Conservation (phyloP, 1,140 invertebrate genomes). For the Pseudobourletiella spinata region DNA sequence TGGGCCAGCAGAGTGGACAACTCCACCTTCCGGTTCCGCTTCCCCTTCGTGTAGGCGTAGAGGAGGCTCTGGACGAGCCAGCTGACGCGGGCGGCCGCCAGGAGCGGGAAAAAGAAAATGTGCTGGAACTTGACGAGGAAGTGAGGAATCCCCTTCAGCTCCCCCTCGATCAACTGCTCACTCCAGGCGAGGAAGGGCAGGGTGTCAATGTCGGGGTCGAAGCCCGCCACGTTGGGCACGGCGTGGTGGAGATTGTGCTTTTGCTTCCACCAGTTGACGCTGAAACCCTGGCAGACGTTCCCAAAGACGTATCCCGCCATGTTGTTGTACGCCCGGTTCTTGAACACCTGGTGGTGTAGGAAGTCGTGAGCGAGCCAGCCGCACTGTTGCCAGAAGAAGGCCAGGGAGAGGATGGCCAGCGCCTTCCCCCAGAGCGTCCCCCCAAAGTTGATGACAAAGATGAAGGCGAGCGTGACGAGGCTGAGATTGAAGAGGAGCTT, state of each 20-base stretch:
- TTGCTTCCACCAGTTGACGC: constrained; percentile 3
- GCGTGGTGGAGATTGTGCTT: constrained; percentile 6
- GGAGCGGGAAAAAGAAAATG: constrained; percentile 10
- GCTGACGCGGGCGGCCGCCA: not conserved
- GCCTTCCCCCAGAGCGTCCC: not conserved
- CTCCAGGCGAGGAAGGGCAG: constrained; percentile 5
- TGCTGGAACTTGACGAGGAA: constrained; percentile 8
- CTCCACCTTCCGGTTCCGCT: not conserved
- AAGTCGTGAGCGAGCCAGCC: constrained; percentile 6
- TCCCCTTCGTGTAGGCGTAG: not conserved
- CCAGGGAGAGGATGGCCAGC: constrained; percentile 1
- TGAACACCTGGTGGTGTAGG: constrained; percentile 5
- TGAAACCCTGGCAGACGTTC: constrained; percentile 1
- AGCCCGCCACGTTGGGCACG: constrained; percentile 2
- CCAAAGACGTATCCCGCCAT: not conserved
- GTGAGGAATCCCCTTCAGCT: not conserved
- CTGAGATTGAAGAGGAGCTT: constrained; percentile 4
- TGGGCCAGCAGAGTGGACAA: not conserved
- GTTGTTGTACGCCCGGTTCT: constrained; percentile 3
- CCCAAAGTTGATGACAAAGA: not conserved
- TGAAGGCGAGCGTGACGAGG: not conserved
- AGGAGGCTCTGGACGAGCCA: constrained; percentile 2
- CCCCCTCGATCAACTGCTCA: constrained; percentile 1
- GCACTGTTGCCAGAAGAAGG: constrained; percentile 9
- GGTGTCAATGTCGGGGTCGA: constrained; percentile 9